A percentile compares a stretch with the other conserved stretches of the same genome.
These are phyloP conservation scores for Meloidogyne exigua DNA, from an alignment of 1,140 invertebrate genomes.

Conservation along the genomic window DNA sequence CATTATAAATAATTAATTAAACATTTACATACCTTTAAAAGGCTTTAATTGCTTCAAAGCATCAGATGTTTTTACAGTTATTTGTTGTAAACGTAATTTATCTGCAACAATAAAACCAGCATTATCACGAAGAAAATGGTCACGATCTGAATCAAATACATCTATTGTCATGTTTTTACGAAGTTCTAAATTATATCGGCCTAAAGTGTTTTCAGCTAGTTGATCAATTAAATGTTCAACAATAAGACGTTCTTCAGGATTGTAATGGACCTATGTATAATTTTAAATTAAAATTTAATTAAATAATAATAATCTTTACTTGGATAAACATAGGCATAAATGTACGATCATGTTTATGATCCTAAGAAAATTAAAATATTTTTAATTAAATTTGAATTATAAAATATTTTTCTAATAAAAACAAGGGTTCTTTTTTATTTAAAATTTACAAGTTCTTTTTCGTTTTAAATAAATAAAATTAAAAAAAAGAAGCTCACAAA, in stretches of 20 bases:
- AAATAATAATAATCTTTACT: not conserved
- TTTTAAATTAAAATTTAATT: not conserved
- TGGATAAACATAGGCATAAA: slow-evolving; percentile 57
- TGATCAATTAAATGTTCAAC: slow-evolving; percentile 58
- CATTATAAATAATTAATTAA: too few relatives aligned
- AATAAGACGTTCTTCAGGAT: slow-evolving; percentile 47
- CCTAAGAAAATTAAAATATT: slow-evolving; percentile 18
- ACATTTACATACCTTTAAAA: slow-evolving; percentile 39
- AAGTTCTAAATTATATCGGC: slow-evolving; percentile 55
- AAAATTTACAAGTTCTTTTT: too few relatives aligned
- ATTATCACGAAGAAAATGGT: slow-evolving; percentile 46
- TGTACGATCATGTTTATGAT: slow-evolving; percentile 41
- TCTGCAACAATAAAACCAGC: slow-evolving; percentile 61
- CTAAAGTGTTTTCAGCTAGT: slow-evolving; percentile 54
- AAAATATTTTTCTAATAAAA: not conserved
- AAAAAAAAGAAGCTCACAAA: slow-evolving; percentile 28
- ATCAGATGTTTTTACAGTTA: slow-evolving; percentile 44
- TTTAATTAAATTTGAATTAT: not conserved
- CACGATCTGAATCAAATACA: slow-evolving; percentile 50
- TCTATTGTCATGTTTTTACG: slow-evolving; percentile 63
- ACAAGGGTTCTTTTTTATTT: not conserved
- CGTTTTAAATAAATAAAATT: too few relatives aligned
- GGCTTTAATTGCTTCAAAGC: slow-evolving; percentile 35
- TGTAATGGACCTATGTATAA: slow-evolving; percentile 48
- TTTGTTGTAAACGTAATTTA: slow-evolving; percentile 48